phyloP scores from a whole-genome alignment of 1,140 invertebrate genomes.

The Antheraea pernyi region DNA sequence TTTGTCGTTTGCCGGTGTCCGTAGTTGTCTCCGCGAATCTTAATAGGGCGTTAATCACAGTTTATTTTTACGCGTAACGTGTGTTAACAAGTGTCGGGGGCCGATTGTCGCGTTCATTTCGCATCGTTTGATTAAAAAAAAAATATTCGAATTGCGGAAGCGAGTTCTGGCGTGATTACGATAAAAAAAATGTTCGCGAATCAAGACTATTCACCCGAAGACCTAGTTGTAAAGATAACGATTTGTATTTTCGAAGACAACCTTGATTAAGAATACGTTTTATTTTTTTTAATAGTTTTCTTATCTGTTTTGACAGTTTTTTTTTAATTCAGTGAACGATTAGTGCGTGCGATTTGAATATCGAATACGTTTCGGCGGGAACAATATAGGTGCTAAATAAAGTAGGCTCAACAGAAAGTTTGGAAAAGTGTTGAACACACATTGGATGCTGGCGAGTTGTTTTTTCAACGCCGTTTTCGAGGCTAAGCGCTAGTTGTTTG shows the following conservation, averaged over 20 bases:
- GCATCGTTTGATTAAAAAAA: conserved; percentile 57
- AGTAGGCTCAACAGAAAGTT: conserved; percentile 67
- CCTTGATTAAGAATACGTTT: conserved; percentile 21
- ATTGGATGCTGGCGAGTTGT: conserved; percentile 66
- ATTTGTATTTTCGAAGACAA: conserved; percentile 28
- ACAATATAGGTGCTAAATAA: conserved; percentile 45
- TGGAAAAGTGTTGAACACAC: conserved; percentile 74
- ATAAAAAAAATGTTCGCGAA: conserved; percentile 42
- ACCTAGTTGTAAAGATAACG: conserved; percentile 36
- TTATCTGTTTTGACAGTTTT: conserved; percentile 16
- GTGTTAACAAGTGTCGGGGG: conserved; percentile 73
- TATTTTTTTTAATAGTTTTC: not conserved
- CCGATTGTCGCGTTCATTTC: conserved; percentile 62
- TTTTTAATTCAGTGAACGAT: conserved; percentile 28
- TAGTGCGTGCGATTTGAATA: conserved; percentile 26
- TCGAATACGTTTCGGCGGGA: conserved; percentile 53
- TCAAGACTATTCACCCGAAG: conserved; percentile 41
- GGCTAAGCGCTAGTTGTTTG: conserved; percentile 78
- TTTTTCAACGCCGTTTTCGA: conserved; percentile 78
- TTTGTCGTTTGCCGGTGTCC: conserved; percentile 48
- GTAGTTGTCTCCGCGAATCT: conserved; percentile 70
- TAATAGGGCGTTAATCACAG: conserved; percentile 70
- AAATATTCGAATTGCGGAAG: conserved; percentile 60
- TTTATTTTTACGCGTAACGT: conserved; percentile 78
- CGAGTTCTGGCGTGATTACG: conserved; percentile 35